A percentile compares a stretch with the other conserved stretches of the same genome.
Conservation (phyloP, 2,888 invertebrate genomes). For the Platypus cylindrus region DNA sequence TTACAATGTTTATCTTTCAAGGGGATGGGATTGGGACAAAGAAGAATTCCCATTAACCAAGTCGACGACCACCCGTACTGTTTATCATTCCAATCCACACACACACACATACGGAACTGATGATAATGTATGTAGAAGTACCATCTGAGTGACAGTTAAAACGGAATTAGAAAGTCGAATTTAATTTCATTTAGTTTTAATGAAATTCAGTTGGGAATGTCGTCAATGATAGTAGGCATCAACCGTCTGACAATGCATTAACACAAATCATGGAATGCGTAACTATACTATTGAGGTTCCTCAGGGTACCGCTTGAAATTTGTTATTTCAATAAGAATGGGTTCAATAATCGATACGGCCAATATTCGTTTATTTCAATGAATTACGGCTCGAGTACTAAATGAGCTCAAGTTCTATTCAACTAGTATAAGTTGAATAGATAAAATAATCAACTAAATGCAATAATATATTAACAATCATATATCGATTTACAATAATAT, state of each 20-base stretch:
- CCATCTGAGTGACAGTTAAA: too few species aligned
- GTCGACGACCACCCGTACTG: conserved; percentile 8
- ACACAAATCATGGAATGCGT: conserved; percentile 15
- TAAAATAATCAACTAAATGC: too few species aligned
- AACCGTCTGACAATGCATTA: conserved; percentile 13
- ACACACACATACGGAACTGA: conserved; percentile 4
- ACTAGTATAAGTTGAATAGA: too few species aligned
- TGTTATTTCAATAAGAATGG: conserved; percentile 6
- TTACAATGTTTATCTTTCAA: too few species aligned
- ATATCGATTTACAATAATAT: too few species aligned
- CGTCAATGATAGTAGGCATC: conserved; percentile 12
- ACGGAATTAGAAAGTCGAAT: conserved; percentile 11
- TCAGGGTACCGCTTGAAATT: conserved; percentile 8
- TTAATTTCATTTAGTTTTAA: conserved; percentile 14
- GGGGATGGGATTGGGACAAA: too few species aligned
- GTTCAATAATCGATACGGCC: conserved; percentile 2
- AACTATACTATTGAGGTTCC: conserved; percentile 11
- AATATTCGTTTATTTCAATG: too few species aligned
- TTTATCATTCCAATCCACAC: conserved; percentile 3
- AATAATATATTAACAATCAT: too few species aligned
- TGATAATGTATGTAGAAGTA: too few species aligned
- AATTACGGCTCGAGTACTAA: too few species aligned
- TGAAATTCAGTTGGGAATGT: conserved; percentile 14
- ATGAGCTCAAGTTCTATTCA: too few species aligned
- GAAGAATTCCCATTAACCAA: background rate